Evolutionary conservation across 1,140 invertebrate genomes (phyloP).

Genomic region (Bombus superbus): DNA sequence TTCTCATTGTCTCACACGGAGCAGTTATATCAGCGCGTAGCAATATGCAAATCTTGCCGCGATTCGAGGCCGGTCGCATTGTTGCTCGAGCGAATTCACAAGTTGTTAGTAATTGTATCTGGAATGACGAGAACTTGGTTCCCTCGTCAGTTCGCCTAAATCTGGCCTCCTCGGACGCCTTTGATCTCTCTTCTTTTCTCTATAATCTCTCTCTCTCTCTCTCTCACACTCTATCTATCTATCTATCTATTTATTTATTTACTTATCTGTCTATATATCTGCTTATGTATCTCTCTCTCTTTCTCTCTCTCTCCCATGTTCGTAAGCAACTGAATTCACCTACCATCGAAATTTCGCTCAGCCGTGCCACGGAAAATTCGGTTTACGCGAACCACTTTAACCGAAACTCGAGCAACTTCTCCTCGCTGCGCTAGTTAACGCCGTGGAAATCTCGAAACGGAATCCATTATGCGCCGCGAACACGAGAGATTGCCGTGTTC

Average conservation of each 20-base stretch:
- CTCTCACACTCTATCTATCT: neutral
- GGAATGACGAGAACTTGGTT: neutral
- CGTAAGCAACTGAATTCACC: neutral
- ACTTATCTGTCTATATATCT: no score
- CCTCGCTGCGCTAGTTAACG: slow-evolving; percentile 20
- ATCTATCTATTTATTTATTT: no score
- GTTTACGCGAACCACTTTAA: slow-evolving; percentile 15
- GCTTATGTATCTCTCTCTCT: neutral
- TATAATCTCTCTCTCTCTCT: neutral
- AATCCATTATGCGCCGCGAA: slow-evolving; percentile 26
- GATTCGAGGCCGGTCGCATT: neutral
- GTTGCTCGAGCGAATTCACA: neutral
- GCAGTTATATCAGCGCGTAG: neutral
- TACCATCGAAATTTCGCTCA: slow-evolving; percentile 4
- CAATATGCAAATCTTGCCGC: neutral
- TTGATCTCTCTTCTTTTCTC: neutral
- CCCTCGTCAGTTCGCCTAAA: neutral
- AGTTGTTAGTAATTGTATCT: neutral
- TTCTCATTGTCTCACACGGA: neutral
- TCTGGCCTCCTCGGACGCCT: neutral
- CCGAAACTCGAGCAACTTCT: slow-evolving; percentile 15
- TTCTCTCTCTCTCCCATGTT: neutral
- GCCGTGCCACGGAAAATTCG: slow-evolving; percentile 10
- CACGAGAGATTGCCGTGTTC: slow-evolving; percentile 3
- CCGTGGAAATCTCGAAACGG: slow-evolving; percentile 28